phyloP scores from a whole-genome alignment of 2,888 invertebrate genomes.

The Hirtodrosophila duncani region DNA sequence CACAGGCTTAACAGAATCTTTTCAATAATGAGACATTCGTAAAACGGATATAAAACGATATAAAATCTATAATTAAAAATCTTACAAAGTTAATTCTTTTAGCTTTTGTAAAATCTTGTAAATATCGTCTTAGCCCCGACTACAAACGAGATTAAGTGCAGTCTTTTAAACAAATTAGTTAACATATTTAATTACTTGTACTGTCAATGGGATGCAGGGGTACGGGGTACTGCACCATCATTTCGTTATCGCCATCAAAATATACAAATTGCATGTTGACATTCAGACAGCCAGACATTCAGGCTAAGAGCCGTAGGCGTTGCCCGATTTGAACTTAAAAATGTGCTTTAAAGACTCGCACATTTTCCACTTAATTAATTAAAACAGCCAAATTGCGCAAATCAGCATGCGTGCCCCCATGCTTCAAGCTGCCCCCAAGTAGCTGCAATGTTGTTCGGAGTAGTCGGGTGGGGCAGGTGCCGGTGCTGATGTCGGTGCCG shows the following conservation, averaged over 20 bases:
- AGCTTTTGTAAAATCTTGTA: neutral
- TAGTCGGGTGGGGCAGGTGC: slow-evolving; percentile 7
- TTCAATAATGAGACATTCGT: no score
- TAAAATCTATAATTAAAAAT: neutral
- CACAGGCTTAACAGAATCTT: no score
- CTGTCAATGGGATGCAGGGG: neutral
- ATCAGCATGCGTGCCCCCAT: slow-evolving; percentile 54
- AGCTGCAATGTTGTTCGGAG: slow-evolving; percentile 1
- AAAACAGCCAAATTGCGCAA: slow-evolving; percentile 62
- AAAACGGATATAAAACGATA: no score
- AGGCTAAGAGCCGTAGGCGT: slow-evolving; percentile 7
- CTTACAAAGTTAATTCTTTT: no score
- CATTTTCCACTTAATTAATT: slow-evolving; percentile 70
- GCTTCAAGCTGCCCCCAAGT: no score
- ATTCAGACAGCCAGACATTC: slow-evolving; percentile 67
- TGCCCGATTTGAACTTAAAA: slow-evolving; percentile 19
- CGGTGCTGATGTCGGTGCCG: no score
- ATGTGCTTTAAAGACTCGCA: slow-evolving; percentile 37
- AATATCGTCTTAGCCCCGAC: neutral
- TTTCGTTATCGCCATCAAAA: slow-evolving; percentile 37
- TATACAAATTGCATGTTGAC: slow-evolving; percentile 68
- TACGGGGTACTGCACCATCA: neutral
- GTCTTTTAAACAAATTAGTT: slow-evolving; percentile 1
- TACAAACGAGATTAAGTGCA: neutral
- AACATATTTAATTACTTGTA: slow-evolving; percentile 5